Evolutionary conservation across 2,888 invertebrate species (phyloP), one percentile per base, ranked within the genome.

Genomic region (Cheilosia urbana): DNA sequence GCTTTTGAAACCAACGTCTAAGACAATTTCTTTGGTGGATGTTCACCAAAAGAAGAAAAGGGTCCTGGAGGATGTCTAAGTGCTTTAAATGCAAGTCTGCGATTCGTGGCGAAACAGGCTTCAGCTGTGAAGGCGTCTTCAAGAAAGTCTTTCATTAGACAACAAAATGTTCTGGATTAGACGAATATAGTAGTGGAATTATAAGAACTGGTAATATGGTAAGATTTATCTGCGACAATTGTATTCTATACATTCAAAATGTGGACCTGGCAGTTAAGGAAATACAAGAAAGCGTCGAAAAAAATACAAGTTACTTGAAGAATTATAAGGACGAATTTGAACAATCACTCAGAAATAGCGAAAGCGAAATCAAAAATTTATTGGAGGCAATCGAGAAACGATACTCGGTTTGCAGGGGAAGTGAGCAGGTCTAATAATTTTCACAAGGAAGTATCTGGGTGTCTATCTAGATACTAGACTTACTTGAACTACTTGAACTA

Each of bases 81-180:
- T 63, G 47, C 34, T 5, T 30, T 11, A 47, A 47, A 17, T 47
- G 62, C 47, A 62, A 62, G 21, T 27, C 13, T 3, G 30, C 34
- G 15, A 49, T 63, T 1, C 30, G 63, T 0, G 47, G 47, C 30
- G 62, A 63, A 47, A 34, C n/a, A n/a, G n/a, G n/a, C n/a, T n/a
- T n/a, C n/a, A n/a, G n/a, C n/a, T n/a, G n/a, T n/a, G n/a, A n/a
- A 17, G 63, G 63, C 17, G 63, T 49, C 11, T 63, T 34, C 34
- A 63, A 47, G 4, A 63, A 34, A n/a, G 3, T 19, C 5, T 47
- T 47, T 34, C 49, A 63, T 11, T 4, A 11, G 5, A 30, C 17
- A 6, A 13, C 17, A 17, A 49, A 49, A 49, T 65, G 49, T 34
- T 62, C 62, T 1, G 37, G 60, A 3, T 37, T 42, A 17, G 60